Evolutionary conservation across 2,797 vertebrate species (phyloP).

Genomic region (Hyperoplus immaculatus): DNA sequence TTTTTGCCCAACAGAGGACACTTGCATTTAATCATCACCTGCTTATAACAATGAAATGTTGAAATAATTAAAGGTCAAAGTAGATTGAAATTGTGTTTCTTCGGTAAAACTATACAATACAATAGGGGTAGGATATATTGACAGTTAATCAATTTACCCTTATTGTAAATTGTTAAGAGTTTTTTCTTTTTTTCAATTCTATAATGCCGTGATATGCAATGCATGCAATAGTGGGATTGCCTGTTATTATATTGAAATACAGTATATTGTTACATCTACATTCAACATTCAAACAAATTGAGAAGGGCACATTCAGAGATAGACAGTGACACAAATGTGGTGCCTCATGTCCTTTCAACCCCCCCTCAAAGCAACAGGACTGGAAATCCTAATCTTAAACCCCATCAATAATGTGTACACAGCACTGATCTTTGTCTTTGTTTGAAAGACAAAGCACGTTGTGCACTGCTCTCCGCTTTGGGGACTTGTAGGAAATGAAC

Average conservation of each 20-base stretch:
- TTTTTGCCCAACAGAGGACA: slow-evolving; percentile 5
- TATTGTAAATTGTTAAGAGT: no score
- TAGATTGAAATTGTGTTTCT: not conserved
- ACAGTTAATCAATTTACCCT: no score
- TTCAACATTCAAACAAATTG: not conserved
- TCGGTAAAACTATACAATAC: no score
- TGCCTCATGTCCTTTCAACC: slow-evolving; percentile 5
- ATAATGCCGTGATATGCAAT: slow-evolving; percentile 9
- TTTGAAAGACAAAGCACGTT: slow-evolving; percentile 46
- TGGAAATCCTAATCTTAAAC: slow-evolving; percentile 43
- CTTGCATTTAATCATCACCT: slow-evolving; percentile 34
- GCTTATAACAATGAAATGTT: slow-evolving; percentile 22
- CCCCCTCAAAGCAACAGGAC: slow-evolving; percentile 19
- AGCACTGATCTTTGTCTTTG: slow-evolving; percentile 55
- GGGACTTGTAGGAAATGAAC: slow-evolving; percentile 65
- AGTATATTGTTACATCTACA: not conserved
- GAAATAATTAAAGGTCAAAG: slow-evolving; percentile 26
- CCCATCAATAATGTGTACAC: slow-evolving; percentile 52
- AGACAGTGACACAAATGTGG: not conserved
- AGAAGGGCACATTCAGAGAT: slow-evolving; percentile 9
- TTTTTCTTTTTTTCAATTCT: not conserved
- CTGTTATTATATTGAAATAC: slow-evolving; percentile 2
- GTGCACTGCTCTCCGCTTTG: slow-evolving; percentile 49
- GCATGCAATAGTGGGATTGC: not conserved
- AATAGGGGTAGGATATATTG: no score